Evolutionary conservation across 1,140 invertebrate species (phyloP).

Genomic region (Aplysia californica): DNA sequence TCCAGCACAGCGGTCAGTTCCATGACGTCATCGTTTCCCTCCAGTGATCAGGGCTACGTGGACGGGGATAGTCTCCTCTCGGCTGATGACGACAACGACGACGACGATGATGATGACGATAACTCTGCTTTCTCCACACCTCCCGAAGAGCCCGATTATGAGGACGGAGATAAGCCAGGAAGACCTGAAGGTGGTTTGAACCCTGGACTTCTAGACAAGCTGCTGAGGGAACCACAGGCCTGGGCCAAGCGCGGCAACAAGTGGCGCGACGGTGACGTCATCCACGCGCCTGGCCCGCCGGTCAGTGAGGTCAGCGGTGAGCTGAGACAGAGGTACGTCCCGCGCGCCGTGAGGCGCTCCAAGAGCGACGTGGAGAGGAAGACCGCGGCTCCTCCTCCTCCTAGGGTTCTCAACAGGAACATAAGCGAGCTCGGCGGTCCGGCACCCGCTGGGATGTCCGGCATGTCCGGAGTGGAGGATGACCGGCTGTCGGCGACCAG

Average conservation of each 20-base stretch:
- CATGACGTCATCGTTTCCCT: slow-evolving; percentile 7
- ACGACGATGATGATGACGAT: slow-evolving; percentile 22
- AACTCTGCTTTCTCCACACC: slow-evolving; percentile 32
- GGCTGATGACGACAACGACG: slow-evolving; percentile 10
- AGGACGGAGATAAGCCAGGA: no score
- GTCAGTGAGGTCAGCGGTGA: neutral
- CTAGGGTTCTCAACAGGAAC: neutral
- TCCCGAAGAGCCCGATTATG: no score
- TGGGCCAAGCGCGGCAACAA: no score
- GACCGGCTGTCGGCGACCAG: slow-evolving; percentile 1
- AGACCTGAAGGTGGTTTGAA: no score
- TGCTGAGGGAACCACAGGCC: slow-evolving; percentile 4
- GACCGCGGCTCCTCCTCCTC: neutral
- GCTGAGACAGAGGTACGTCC: slow-evolving; percentile 4
- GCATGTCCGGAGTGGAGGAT: neutral
- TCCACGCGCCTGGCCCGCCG: neutral
- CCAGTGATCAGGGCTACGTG: slow-evolving; percentile 26
- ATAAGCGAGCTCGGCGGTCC: neutral
- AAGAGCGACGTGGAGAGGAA: neutral
- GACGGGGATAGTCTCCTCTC: slow-evolving; percentile 20
- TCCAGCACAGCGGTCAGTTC: slow-evolving; percentile 3
- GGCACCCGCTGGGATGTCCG: neutral
- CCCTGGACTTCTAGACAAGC: slow-evolving; percentile 9
- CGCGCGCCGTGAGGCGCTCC: slow-evolving; percentile 3
- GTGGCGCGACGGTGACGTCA: neutral